These are phyloP conservation scores for Gyps fulvus DNA, from an alignment of 2,113 vertebrate species.

Conservation along the genomic window DNA sequence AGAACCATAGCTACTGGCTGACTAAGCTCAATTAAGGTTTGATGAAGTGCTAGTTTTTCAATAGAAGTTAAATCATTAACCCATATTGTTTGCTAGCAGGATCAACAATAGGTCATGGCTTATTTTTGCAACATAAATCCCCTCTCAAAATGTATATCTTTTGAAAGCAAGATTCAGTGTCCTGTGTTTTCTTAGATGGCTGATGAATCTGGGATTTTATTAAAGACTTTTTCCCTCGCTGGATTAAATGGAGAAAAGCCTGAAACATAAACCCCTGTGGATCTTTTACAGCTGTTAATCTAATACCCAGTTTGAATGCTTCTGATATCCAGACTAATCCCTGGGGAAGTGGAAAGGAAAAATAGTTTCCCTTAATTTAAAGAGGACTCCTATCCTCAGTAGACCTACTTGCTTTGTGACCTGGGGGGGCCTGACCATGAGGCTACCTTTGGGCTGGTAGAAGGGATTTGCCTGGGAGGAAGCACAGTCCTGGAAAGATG, in stretches of 20 bases:
- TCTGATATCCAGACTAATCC: background rate
- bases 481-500: background rate
- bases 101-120: background rate
- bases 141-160: background rate
- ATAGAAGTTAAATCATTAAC: slow-evolving; percentile 21
- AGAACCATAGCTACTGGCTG: background rate
- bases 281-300: background rate
- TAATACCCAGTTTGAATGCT: background rate
- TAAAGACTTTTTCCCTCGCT: background rate
- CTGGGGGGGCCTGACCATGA: background rate
- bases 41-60: slow-evolving; percentile 9
- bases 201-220: background rate
- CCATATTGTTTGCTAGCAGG: background rate
- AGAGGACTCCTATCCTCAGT: background rate
- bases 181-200: background rate
- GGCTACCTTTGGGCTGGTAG: background rate
- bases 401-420: background rate
- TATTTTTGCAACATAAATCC: background rate
- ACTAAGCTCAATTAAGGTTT: slow-evolving; percentile 31
- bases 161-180: background rate
- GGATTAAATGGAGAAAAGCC: background rate
- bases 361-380: background rate
- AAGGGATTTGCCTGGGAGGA: background rate
- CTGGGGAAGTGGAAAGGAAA: background rate
- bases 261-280: background rate